Conservation (phyloP, 2,888 invertebrate species). For the Napeogenes inachia region DNA sequence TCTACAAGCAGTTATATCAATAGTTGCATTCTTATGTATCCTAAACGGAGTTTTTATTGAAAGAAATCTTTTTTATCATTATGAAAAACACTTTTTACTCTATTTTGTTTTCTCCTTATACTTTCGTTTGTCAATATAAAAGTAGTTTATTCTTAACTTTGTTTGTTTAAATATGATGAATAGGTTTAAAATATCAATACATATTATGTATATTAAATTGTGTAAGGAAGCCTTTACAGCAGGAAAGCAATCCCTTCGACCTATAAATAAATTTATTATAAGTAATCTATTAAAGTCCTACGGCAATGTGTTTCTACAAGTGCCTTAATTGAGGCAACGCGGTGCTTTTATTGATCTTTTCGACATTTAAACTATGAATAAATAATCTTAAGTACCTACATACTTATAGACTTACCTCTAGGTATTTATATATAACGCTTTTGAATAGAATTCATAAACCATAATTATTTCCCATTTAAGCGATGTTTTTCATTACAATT, state of each 20-base stretch:
- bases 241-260: conserved; percentile 20
- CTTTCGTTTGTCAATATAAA: conserved; percentile 4
- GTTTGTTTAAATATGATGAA: too few relatives aligned
- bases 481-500: neutral
- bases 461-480: conserved; percentile 17
- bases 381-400: conserved; percentile 15
- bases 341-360: conserved; percentile 26
- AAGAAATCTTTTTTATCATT: too few relatives aligned
- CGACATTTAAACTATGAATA: conserved; percentile 26
- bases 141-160: too few relatives aligned
- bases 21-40: too few relatives aligned
- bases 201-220: too few relatives aligned
- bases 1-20: too few relatives aligned
- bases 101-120: neutral
- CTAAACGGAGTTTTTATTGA: too few relatives aligned
- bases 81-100: too few relatives aligned
- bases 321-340: conserved; percentile 25
- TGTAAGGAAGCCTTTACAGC: conserved; percentile 11
- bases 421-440: neutral
- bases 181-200: too few relatives aligned
- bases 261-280: conserved; percentile 26
- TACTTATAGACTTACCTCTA: neutral
- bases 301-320: conserved; percentile 29
- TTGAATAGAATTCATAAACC: neutral
- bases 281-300: conserved; percentile 20